phyloP scores from a whole-genome alignment of 2,797 vertebrate genomes.

The Siniperca obscura region DNA sequence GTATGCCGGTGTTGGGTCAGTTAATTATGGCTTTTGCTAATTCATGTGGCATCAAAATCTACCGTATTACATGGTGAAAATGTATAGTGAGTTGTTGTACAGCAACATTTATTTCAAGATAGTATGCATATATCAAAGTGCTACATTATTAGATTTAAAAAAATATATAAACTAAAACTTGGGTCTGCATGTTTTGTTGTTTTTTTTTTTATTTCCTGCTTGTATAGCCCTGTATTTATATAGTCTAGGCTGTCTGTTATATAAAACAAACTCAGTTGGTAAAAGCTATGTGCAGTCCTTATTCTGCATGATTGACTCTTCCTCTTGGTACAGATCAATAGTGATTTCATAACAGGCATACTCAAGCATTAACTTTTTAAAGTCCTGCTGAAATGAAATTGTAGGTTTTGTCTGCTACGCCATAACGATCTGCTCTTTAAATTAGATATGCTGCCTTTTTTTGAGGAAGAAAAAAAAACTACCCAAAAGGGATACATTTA shows the following conservation, averaged over 20 bases:
- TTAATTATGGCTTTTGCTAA: neutral
- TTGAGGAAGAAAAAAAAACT: neutral
- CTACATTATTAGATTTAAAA: neutral
- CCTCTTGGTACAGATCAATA: constrained; percentile 31
- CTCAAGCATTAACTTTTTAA: constrained; percentile 12
- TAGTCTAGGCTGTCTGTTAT: neutral
- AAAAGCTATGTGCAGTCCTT: constrained; percentile 12
- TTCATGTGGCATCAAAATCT: neutral
- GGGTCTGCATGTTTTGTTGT: neutral
- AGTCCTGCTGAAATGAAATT: neutral
- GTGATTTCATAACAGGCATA: constrained; percentile 9
- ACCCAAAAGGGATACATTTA: neutral
- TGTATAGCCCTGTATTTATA: neutral
- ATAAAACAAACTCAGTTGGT: neutral
- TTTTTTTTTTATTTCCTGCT: neutral
- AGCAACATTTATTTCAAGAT: constrained; percentile 3
- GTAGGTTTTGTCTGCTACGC: neutral
- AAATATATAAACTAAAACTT: neutral
- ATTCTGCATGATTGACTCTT: constrained; percentile 24
- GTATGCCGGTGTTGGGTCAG: neutral
- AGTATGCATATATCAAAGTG: neutral
- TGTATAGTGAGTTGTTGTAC: neutral
- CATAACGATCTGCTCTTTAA: neutral
- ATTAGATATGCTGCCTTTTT: neutral
- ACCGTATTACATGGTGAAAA: neutral